A percentile compares a stretch with the other conserved stretches of the same genome.
These are phyloP conservation scores for Zaprionus africanus DNA, from an alignment of 1,140 invertebrate species.

Conservation along the genomic window DNA sequence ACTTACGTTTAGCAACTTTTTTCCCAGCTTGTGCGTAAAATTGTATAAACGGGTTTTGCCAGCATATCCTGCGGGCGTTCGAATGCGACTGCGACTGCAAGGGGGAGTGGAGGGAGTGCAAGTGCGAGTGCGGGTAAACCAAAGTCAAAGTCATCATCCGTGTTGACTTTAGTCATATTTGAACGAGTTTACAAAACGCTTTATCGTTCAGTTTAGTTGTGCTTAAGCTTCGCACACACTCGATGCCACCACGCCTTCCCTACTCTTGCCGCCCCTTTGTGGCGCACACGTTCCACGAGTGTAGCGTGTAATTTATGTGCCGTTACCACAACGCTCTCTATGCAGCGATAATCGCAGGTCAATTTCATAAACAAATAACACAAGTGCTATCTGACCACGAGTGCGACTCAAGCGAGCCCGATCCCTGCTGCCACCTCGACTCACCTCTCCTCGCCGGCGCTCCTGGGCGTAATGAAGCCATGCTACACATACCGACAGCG, in stretches of 20 bases:
- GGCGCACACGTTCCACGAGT: constrained; percentile 3
- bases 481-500: constrained; percentile 41
- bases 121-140: constrained; percentile 21
- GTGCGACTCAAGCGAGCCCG: constrained; percentile 28
- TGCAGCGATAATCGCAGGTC: constrained; percentile 73
- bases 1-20: constrained; percentile 67
- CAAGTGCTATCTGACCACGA: constrained; percentile 65
- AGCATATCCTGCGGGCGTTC: constrained; percentile 50
- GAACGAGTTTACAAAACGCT: constrained; percentile 73
- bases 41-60: constrained; percentile 68
- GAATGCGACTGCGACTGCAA: neutral
- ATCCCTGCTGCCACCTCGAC: neutral
- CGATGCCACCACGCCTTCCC: constrained; percentile 14
- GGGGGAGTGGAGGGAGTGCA: neutral
- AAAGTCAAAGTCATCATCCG: constrained; percentile 45
- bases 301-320: constrained; percentile 67
- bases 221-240: constrained; percentile 20
- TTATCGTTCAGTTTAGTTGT: constrained; percentile 63
- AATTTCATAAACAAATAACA: constrained; percentile 81
- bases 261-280: neutral
- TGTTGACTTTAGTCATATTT: constrained; percentile 16
- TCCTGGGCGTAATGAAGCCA: constrained; percentile 59
- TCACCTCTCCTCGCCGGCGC: neutral
- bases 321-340: constrained; percentile 48
- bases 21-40: constrained; percentile 58